Evolutionary conservation across 2,888 invertebrate species (phyloP), one percentile per base, ranked within the genome.

Genomic region (Salticus scenicus): DNA sequence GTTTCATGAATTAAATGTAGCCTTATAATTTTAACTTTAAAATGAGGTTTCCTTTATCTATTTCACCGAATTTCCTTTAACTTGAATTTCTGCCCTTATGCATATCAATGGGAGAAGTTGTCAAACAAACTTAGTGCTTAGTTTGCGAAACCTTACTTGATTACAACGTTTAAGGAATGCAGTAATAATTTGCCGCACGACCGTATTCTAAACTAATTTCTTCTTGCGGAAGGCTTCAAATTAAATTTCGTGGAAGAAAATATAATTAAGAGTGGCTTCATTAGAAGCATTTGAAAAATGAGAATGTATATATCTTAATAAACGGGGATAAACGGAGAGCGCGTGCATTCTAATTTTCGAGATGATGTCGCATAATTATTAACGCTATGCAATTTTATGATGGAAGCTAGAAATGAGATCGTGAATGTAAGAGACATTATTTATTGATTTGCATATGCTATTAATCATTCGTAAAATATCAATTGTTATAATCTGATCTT

Each of bases 321-420:
- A 47, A 47, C 17, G 42, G 17, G 10, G 42, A 47, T 17, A 47
- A 47, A 47, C 17, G 42, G 17, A 17, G 42, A 47, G 42, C 17
- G 10, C 42, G n/a, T n/a, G n/a, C n/a, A n/a, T n/a, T 47, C 42
- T 10, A 47, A 47, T 47, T 47, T 47, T 47, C 42, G 10, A 17
- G 42, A 47, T 47, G 42, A 47, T 47, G 42, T 47, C 42, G 42
- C 42, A 14, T 47, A 47, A 47, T 47, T 47, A 47, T 47, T 47
- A 47, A 47, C 42, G 42, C 42, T 47, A 17, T 2, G 10, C 2
- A 47, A 14, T 12, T 47, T 17, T 47, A 17, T 17, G 42, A 47
- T 47, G 42, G 17, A 17, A 17, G 12, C 5, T 37, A 37, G 5
- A 37, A 37, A 37, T 37, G 12, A 37, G 12, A 37, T 37, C 7